These are phyloP conservation scores for Hypolimnas misippus DNA, from an alignment of 2,888 invertebrate species.

Conservation along the genomic window DNA sequence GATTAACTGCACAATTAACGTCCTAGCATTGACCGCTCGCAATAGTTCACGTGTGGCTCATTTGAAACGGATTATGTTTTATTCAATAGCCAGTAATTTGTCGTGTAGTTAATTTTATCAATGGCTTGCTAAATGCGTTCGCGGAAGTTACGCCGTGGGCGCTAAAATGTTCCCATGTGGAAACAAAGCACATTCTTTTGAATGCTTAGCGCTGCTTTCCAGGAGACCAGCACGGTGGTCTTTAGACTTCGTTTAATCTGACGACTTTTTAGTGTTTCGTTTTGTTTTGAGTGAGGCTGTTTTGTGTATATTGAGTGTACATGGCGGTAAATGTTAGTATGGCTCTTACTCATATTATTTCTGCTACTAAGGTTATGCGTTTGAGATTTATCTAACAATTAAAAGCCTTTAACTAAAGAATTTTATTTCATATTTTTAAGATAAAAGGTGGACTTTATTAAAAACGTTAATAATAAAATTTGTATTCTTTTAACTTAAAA, in stretches of 20 bases:
- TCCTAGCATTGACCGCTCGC: slow-evolving; percentile 8
- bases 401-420: too few species aligned
- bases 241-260: slow-evolving; percentile 55
- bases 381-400: too few species aligned
- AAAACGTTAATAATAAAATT: too few species aligned
- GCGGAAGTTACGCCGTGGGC: slow-evolving; percentile 59
- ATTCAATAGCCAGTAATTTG: slow-evolving; percentile 22
- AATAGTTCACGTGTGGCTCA: slow-evolving; percentile 9
- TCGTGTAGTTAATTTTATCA: slow-evolving; percentile 47
- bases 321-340: slow-evolving; percentile 29
- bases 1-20: slow-evolving; percentile 7
- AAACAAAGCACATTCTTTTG: slow-evolving; percentile 65
- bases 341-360: slow-evolving; percentile 12
- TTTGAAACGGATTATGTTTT: slow-evolving; percentile 17
- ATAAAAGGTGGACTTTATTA: too few species aligned
- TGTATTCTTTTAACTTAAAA: too few species aligned
- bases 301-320: slow-evolving; percentile 23
- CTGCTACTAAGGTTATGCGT: too few species aligned
- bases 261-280: slow-evolving; percentile 53
- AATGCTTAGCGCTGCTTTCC: slow-evolving; percentile 76
- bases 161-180: slow-evolving; percentile 53
- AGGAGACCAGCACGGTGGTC: slow-evolving; percentile 58
- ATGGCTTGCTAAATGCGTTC: slow-evolving; percentile 64
- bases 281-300: slow-evolving; percentile 45
- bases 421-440: too few species aligned